Conservation (phyloP, 1,140 invertebrate genomes). For the Conus betulinus region DNA sequence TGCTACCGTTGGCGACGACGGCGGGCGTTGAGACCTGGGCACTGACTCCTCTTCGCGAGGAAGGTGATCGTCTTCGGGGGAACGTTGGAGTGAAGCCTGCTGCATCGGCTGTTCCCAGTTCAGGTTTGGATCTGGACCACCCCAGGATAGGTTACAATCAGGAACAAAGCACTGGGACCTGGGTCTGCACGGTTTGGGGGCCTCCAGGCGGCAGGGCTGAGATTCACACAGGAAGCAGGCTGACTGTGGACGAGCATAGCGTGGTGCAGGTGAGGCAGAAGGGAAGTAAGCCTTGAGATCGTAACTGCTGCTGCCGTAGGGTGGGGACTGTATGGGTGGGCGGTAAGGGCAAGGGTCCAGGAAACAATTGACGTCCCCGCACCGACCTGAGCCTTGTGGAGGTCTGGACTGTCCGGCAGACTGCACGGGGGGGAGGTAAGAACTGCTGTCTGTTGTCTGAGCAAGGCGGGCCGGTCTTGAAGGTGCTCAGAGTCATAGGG, state of each 20-base stretch:
- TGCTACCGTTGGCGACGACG: not conserved
- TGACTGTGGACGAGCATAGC: not conserved
- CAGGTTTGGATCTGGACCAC: not conserved
- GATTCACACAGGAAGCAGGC: constrained; percentile 17
- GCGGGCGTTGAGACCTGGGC: not conserved
- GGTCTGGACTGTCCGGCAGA: not conserved
- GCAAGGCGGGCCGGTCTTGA: not conserved
- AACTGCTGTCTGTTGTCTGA: not conserved
- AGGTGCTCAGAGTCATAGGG: no score
- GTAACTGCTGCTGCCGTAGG: not conserved
- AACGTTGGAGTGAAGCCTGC: not conserved
- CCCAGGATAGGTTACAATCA: not conserved
- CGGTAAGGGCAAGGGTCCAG: not conserved
- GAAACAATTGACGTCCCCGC: not conserved
- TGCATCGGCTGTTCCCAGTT: not conserved
- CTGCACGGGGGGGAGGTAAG: not conserved
- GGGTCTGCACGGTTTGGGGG: not conserved
- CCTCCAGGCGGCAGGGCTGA: constrained; percentile 12
- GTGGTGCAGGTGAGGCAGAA: not conserved
- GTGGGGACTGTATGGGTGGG: not conserved
- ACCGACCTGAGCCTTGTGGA: not conserved
- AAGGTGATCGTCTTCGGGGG: not conserved
- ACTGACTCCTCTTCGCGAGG: not conserved
- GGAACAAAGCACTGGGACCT: not conserved
- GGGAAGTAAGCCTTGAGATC: constrained; percentile 20